Base-by-base conservation (phyloP, 2,888 invertebrate species). In the Cordilura impudica region DNA sequence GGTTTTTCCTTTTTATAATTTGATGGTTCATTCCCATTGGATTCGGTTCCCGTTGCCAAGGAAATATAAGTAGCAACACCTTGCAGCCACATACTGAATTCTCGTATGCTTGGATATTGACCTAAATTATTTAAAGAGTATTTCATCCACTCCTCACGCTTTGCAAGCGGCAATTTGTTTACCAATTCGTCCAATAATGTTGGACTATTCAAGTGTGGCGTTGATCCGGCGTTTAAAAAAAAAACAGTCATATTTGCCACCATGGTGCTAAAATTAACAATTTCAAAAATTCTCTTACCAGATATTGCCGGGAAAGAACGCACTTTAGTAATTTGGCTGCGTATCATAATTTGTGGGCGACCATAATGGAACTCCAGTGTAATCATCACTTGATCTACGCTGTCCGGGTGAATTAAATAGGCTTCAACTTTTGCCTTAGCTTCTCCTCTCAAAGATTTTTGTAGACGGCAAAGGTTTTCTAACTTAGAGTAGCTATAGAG, bases 201-300 rank as follows among this genome's bases (percentile, higher is more conserved):
- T 2, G 75, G 75, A 29, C 75, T 75, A 2, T 7, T 49, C 5
- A 79, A 35, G 43, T 75, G 71, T 23, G 67, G 54, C 2, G 35
- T 65, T 10, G 76, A 73, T 1, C 60, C 58, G 4, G 70, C 66
- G 21, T 67, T 73, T 54, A 75, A 75, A 18, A 81, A 61, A 35
- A 76, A 81, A 3, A 61, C 31, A 2, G 81, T 71, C 2, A 74
- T 29, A 29, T 81, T 81, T 21, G 45, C n/a, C 8, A 77, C 69
- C 73, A 70, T 61, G 12, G 73, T 73, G 3, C 61, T n/a, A 31
- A 74, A 77, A 39, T 70, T 66, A 12, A 75, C 47, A 7, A 81
- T 63, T 1, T 77, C 71, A 8, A 47, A 45, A 0, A 79, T 66
- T 14, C 43, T 51, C 35, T 61, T 35, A n/a, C 66, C 61, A 3